A percentile compares a stretch with the other conserved stretches of the same genome.
phyloP scores from a whole-genome alignment of 2,888 invertebrate species.

The Myopa tessellatipennis region DNA sequence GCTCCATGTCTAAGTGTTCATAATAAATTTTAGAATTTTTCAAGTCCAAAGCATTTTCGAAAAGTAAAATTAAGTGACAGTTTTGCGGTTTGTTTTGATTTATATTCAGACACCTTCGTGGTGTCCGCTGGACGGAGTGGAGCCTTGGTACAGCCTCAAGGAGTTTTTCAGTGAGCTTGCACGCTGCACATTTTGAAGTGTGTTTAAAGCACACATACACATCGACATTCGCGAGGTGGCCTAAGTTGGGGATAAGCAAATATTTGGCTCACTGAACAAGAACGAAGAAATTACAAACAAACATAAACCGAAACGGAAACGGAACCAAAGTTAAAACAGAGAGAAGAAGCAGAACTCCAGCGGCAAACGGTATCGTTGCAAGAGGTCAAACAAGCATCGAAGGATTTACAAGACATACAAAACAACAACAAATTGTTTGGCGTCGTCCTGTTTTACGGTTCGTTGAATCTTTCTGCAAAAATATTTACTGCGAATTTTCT shows the following conservation, averaged over 20 bases:
- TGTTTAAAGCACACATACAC: slow-evolving; percentile 10
- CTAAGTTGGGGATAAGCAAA: neutral
- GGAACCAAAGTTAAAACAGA: neutral
- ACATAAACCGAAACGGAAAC: neutral
- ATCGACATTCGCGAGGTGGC: neutral
- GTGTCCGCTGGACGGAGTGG: neutral
- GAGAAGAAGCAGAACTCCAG: neutral
- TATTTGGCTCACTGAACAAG: neutral
- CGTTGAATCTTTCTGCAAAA: slow-evolving; percentile 22
- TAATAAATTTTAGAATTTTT: too few relatives aligned
- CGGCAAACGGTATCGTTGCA: neutral
- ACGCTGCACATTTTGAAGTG: neutral
- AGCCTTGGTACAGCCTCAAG: slow-evolving; percentile 5
- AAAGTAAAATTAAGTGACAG: neutral
- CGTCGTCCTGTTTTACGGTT: slow-evolving; percentile 33
- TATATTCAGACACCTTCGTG: neutral
- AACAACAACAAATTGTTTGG: neutral
- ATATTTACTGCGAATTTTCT: neutral
- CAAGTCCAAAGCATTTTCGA: neutral
- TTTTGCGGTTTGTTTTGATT: slow-evolving; percentile 4
- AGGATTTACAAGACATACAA: neutral
- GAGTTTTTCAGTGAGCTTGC: neutral
- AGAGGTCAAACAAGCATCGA: slow-evolving; percentile 17
- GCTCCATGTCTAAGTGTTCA: too few relatives aligned
- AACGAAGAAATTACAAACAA: neutral